These are phyloP conservation scores for Rhizomys pruinosus DNA, from an alignment of 2,113 vertebrate genomes.

Conservation along the genomic window DNA sequence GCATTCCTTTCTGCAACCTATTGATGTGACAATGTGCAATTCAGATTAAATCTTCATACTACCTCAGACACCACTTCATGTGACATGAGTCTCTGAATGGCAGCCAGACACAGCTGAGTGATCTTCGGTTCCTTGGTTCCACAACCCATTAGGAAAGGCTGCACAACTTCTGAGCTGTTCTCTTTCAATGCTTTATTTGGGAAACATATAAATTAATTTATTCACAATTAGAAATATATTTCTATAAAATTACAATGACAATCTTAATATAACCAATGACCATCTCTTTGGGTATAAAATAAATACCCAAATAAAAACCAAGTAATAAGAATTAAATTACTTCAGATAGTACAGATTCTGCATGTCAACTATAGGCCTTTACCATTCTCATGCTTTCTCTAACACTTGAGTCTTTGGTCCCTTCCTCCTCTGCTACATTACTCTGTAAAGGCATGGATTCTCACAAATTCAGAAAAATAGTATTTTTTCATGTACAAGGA, in stretches of 20 bases:
- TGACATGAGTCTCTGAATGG: constrained; percentile 99
- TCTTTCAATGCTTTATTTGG: constrained; percentile 95
- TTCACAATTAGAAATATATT: constrained; percentile 34
- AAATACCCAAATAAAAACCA: constrained; percentile 65
- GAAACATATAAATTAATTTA: constrained; percentile 78
- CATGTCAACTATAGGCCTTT: neutral
- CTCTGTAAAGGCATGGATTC: constrained; percentile 19
- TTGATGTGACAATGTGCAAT: neutral
- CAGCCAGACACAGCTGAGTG: constrained; percentile 97
- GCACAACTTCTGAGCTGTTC: constrained; percentile 98
- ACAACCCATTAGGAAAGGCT: constrained; percentile 99
- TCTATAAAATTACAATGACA: constrained; percentile 34
- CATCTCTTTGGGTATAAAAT: constrained; percentile 6
- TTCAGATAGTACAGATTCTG: neutral
- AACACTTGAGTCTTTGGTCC: neutral
- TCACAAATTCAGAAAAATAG: constrained; percentile 32
- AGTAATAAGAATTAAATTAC: constrained; percentile 33
- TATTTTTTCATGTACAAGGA: constrained; percentile 17
- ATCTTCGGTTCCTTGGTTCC: constrained; percentile 99
- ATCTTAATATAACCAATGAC: constrained; percentile 29
- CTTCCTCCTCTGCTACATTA: neutral
- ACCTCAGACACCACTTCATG: constrained; percentile 99
- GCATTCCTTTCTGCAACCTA: neutral
- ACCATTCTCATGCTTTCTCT: neutral
- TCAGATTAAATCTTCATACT: constrained; percentile 74